A percentile compares a stretch with the other conserved stretches of the same genome.
These are phyloP conservation scores for Nasonia oneida DNA, from an alignment of 2,888 invertebrate species.

Conservation along the genomic window DNA sequence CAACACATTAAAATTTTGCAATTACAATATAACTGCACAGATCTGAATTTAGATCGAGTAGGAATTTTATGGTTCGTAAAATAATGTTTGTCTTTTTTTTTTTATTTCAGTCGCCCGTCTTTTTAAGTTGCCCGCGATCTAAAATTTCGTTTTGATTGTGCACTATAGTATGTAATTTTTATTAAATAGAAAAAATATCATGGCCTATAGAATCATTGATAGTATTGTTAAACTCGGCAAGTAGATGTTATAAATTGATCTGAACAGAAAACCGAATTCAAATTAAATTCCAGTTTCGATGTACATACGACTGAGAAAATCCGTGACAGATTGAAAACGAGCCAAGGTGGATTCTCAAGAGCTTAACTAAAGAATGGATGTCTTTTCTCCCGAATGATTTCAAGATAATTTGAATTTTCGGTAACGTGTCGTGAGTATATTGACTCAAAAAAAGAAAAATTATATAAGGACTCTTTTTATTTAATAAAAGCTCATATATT, in stretches of 20 bases:
- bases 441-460: neutral
- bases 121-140: too few relatives aligned
- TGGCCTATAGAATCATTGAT: too few relatives aligned
- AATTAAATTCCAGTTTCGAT: constrained; percentile 58
- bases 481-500: neutral
- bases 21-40: neutral
- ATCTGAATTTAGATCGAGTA: neutral
- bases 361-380: constrained; percentile 41
- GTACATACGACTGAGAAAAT: constrained; percentile 29
- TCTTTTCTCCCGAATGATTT: constrained; percentile 33
- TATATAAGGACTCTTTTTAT: constrained; percentile 26
- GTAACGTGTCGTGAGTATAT: neutral
- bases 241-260: neutral
- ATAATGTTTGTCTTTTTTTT: neutral
- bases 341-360: constrained; percentile 39
- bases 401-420: constrained; percentile 46
- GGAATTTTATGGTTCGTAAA: neutral
- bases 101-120: neutral
- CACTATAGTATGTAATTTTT: too few relatives aligned
- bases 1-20: constrained; percentile 10
- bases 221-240: neutral
- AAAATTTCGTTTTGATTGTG: too few relatives aligned
- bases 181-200: too few relatives aligned
- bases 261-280: constrained; percentile 42
- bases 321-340: constrained; percentile 44